phyloP scores from a whole-genome alignment of 2,113 vertebrate genomes.

The Poecilia latipinna region DNA sequence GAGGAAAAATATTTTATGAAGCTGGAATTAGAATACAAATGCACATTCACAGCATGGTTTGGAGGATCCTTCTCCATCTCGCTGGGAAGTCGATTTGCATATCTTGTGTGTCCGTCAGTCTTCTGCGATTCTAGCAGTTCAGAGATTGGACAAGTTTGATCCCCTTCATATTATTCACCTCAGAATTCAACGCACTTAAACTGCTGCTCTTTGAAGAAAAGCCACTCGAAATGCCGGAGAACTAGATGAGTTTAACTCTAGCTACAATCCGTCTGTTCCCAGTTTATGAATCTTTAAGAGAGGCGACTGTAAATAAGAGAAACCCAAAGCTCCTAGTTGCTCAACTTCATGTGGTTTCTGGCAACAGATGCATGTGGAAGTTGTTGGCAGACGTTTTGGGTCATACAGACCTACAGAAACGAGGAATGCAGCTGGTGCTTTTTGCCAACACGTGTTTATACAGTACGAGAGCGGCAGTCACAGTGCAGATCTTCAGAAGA shows the following conservation, averaged over 20 bases:
- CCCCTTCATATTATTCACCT: neutral
- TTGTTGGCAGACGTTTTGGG: constrained; percentile 5
- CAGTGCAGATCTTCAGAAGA: constrained; percentile 44
- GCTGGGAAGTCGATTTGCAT: neutral
- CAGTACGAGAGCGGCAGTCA: constrained; percentile 36
- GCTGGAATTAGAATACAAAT: too few relatives aligned
- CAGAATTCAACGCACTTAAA: neutral
- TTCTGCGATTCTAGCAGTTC: neutral
- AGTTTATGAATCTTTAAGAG: neutral
- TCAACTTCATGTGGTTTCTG: neutral
- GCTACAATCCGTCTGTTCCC: neutral
- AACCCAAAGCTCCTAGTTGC: neutral
- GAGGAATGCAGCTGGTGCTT: constrained; percentile 54
- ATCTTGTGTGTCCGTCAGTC: neutral
- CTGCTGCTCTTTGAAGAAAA: neutral
- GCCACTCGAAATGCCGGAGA: neutral
- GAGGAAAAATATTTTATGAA: too few relatives aligned
- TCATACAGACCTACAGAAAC: constrained; percentile 21
- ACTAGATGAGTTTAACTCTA: neutral
- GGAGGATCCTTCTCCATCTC: neutral
- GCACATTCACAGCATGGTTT: too few relatives aligned
- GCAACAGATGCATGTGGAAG: constrained; percentile 5
- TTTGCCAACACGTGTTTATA: constrained; percentile 32
- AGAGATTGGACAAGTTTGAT: neutral
- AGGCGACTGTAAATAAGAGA: neutral